These are phyloP conservation scores for Diglossa cyanea DNA, from an alignment of 2,797 vertebrate species.

Conservation along the genomic window DNA sequence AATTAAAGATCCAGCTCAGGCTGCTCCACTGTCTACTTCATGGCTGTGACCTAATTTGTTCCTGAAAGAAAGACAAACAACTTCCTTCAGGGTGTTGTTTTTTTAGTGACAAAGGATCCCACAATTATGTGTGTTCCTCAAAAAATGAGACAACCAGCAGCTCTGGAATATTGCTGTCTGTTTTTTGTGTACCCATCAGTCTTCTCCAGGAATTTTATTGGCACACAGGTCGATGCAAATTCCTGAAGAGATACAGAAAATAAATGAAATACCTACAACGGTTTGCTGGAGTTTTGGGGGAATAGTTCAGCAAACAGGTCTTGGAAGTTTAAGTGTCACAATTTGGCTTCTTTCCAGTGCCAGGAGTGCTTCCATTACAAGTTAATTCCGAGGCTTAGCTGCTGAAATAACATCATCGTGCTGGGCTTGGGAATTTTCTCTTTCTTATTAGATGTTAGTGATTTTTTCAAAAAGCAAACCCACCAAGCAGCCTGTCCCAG, in stretches of 20 bases:
- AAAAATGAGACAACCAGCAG: background rate
- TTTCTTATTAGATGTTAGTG: background rate
- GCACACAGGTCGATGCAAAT: accelerated
- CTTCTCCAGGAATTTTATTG: background rate
- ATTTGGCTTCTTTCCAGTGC: background rate
- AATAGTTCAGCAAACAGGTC: background rate
- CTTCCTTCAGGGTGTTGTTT: background rate
- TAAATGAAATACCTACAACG: accelerated
- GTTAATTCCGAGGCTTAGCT: background rate
- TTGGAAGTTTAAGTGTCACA: background rate
- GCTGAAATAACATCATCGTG: background rate
- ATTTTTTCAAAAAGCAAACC: background rate
- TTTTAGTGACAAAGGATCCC: background rate
- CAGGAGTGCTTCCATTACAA: background rate
- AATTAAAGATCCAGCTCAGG: slow-evolving; percentile 50
- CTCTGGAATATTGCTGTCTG: background rate
- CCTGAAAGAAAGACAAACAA: slow-evolving; percentile 17
- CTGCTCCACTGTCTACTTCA: background rate
- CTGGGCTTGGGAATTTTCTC: background rate
- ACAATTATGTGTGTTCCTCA: background rate
- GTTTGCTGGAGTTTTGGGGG: background rate
- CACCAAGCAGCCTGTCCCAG: accelerated
- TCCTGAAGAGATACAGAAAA: background rate
- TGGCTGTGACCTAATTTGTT: slow-evolving; percentile 33
- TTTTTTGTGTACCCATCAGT: accelerated